These are phyloP conservation scores for Lacanobia oleracea DNA, from an alignment of 2,888 invertebrate species.

Conservation along the genomic window DNA sequence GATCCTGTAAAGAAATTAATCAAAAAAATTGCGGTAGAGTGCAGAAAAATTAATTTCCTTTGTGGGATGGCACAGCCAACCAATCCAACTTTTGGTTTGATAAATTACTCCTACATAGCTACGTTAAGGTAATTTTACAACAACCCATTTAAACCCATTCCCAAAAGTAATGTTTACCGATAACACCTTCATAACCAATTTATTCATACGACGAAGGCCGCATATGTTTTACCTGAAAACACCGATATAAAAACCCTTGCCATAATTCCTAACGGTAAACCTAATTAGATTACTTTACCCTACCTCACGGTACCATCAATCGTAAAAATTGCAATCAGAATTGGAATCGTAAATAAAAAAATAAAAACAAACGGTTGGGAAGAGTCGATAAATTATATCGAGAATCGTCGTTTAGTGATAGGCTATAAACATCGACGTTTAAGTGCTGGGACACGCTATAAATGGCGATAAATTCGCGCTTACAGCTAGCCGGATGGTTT, in stretches of 20 bases:
- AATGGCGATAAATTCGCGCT: constrained; percentile 60
- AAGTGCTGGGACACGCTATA: constrained; percentile 57
- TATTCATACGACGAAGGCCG: constrained; percentile 51
- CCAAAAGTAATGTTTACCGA: constrained; percentile 43
- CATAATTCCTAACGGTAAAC: constrained; percentile 25
- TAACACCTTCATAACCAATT: constrained; percentile 51
- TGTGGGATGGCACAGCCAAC: neutral
- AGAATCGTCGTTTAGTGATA: constrained; percentile 62
- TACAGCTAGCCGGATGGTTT: constrained; percentile 41
- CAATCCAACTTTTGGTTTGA: neutral
- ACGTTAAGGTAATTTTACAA: neutral
- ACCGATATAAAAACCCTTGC: constrained; percentile 29
- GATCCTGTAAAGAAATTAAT: neutral
- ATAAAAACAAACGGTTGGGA: constrained; percentile 58
- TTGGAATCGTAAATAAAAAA: constrained; percentile 56
- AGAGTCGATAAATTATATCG: constrained; percentile 65
- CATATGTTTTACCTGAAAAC: constrained; percentile 42
- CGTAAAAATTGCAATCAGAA: constrained; percentile 60
- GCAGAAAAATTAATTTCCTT: neutral
- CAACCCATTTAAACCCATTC: constrained; percentile 35
- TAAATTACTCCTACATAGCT: constrained; percentile 19
- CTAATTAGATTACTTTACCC: constrained; percentile 48
- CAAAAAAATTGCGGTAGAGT: neutral
- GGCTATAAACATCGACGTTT: constrained; percentile 57
- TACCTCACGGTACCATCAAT: constrained; percentile 14